Percentiles rank a stretch among this genome's conserved stretches.
Conservation (phyloP, 2,797 vertebrate genomes). For the Lutjanus argentimaculatus region DNA sequence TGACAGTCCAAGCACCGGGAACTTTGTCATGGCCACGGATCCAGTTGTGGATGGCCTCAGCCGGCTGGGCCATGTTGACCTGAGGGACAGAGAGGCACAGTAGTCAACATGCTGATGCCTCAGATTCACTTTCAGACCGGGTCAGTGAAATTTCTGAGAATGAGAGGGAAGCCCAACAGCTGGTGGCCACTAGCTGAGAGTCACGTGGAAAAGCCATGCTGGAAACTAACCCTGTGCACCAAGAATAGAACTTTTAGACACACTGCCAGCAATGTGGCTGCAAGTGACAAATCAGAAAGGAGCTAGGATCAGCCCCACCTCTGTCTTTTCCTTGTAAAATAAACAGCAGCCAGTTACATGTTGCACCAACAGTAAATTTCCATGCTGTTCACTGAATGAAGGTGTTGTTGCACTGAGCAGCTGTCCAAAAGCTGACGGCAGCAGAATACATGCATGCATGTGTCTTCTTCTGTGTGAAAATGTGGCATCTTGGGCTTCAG, state of each 20-base stretch:
- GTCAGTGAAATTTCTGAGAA: conserved; percentile 43
- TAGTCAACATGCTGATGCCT: conserved; percentile 5
- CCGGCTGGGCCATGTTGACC: conserved; percentile 92
- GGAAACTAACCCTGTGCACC: conserved; percentile 44
- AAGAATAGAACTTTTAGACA: conserved; percentile 61
- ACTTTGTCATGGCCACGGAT: conserved; percentile 98
- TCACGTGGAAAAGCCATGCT: conserved; percentile 25
- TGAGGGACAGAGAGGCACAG: conserved; percentile 61
- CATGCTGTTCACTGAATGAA: conserved; percentile 13
- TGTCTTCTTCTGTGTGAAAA: background rate
- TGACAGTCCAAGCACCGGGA: conserved; percentile 93
- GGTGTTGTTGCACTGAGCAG: conserved; percentile 10
- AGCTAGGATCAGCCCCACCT: conserved; percentile 21
- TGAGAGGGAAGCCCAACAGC: conserved; percentile 46
- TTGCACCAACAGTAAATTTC: conserved; percentile 12
- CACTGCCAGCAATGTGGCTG: conserved; percentile 25
- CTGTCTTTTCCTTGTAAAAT: conserved; percentile 12
- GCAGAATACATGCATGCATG: background rate
- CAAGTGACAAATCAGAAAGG: conserved; percentile 39
- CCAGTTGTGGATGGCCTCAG: conserved; percentile 94
- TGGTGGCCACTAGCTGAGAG: conserved; percentile 13
- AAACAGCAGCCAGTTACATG: background rate
- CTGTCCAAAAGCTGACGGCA: conserved; percentile 1
- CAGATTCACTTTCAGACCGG: conserved; percentile 12
- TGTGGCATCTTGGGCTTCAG: background rate